Conservation (phyloP, 2,888 invertebrate species). For the Morpho helenor region DNA sequence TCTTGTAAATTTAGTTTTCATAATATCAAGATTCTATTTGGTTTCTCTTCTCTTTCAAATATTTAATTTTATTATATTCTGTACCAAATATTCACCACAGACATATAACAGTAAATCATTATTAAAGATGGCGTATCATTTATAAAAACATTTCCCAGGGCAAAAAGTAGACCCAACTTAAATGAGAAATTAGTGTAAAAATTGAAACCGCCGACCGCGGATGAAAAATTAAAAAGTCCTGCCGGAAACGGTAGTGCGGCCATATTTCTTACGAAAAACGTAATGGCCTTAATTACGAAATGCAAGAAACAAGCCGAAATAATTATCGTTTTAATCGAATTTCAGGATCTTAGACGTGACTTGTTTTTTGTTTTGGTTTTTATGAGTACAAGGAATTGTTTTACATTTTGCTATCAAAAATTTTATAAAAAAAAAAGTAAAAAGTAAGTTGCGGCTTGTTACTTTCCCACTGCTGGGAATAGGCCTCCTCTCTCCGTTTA, state of each 20-base stretch:
- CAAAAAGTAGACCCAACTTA: conserved; percentile 57
- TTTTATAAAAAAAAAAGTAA: no score
- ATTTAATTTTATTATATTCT: no score
- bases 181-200: conserved; percentile 69
- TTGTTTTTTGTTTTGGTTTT: conserved; percentile 1
- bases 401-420: no score
- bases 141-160: conserved; percentile 34
- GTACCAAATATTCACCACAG: no score
- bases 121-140: not conserved
- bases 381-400: no score
- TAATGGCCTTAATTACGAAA: conserved; percentile 58
- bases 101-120: not conserved
- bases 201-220: conserved; percentile 60
- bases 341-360: conserved; percentile 20
- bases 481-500: no score
- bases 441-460: no score
- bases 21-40: no score
- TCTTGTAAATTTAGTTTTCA: no score
- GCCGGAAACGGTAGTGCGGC: conserved; percentile 61
- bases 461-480: no score
- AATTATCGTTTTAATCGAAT: conserved; percentile 39
- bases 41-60: no score
- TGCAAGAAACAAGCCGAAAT: conserved; percentile 49
- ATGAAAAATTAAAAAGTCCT: conserved; percentile 69
- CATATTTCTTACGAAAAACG: conserved; percentile 53